Percentiles rank a stretch among this genome's conserved stretches.
Evolutionary conservation across 2,797 vertebrate species (phyloP).

Genomic region (Novumbra hubbsi): DNA sequence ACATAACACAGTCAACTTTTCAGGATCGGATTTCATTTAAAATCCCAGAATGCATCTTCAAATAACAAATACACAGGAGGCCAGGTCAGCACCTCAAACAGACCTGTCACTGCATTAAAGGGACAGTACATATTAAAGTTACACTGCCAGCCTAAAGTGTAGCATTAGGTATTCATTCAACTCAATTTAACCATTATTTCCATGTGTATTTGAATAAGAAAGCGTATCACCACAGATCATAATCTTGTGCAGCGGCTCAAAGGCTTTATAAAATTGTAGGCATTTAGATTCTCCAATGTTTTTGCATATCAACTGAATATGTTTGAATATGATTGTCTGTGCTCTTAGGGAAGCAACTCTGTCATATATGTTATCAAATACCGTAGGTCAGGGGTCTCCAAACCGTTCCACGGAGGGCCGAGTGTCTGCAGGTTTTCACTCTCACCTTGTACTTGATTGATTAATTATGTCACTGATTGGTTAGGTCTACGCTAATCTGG

Average conservation of each 20-base stretch:
- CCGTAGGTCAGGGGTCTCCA: no score
- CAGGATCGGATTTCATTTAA: no score
- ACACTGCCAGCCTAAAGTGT: slow-evolving; percentile 55
- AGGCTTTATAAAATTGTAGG: slow-evolving; percentile 15
- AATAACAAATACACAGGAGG: no score
- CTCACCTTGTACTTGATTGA: no score
- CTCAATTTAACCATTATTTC: neutral
- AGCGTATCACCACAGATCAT: neutral
- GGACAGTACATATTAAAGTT: slow-evolving; percentile 24
- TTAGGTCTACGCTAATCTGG: no score
- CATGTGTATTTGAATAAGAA: slow-evolving; percentile 4
- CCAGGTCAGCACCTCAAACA: neutral
- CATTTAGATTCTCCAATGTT: slow-evolving; percentile 14
- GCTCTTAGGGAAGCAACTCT: slow-evolving; percentile 1
- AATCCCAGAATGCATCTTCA: no score
- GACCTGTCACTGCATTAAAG: slow-evolving; percentile 4
- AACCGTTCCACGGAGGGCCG: no score
- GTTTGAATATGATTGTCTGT: neutral
- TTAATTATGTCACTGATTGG: no score
- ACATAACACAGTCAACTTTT: no score
- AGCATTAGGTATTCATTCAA: slow-evolving; percentile 15
- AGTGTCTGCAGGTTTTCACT: no score
- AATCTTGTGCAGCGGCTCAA: slow-evolving; percentile 17
- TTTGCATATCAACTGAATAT: slow-evolving; percentile 43
- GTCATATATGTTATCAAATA: neutral